Percentiles rank a stretch among this genome's conserved stretches.
Evolutionary conservation across 2,113 vertebrate genomes (phyloP).

Genomic region (Apteryx mantelli): DNA sequence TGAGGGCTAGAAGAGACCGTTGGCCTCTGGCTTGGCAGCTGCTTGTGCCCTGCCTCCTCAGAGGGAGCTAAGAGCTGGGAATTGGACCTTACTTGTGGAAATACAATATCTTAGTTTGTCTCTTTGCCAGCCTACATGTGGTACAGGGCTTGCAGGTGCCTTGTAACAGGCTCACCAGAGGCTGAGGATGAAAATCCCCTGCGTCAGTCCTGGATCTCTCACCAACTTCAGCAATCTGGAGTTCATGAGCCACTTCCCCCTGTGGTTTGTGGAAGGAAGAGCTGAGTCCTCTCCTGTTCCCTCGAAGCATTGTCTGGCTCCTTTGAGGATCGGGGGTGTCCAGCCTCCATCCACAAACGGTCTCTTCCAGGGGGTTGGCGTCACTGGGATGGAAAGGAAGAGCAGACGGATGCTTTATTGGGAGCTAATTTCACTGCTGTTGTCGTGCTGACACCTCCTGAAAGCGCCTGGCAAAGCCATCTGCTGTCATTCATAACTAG

Average conservation of each 20-base stretch:
- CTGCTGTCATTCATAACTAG: background rate
- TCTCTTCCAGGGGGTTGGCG: background rate
- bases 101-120: background rate
- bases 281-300: background rate
- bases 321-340: background rate
- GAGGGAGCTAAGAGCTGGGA: background rate
- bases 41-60: background rate
- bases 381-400: background rate
- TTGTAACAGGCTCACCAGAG: background rate
- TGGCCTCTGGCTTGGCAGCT: background rate
- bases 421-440: background rate
- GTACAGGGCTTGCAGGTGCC: background rate
- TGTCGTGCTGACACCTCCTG: background rate
- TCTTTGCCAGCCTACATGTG: background rate
- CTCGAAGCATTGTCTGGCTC: background rate
- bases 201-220: background rate
- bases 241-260: background rate
- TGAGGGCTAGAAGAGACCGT: rapidly evolving
- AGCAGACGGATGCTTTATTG: background rate
- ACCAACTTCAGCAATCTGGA: rapidly evolving
- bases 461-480: background rate
- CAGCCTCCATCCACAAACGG: background rate
- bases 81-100: rapidly evolving
- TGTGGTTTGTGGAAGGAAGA: background rate
- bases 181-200: background rate